phyloP scores from a whole-genome alignment of 2,888 invertebrate genomes.

The Phanerotoma sp. region DNA sequence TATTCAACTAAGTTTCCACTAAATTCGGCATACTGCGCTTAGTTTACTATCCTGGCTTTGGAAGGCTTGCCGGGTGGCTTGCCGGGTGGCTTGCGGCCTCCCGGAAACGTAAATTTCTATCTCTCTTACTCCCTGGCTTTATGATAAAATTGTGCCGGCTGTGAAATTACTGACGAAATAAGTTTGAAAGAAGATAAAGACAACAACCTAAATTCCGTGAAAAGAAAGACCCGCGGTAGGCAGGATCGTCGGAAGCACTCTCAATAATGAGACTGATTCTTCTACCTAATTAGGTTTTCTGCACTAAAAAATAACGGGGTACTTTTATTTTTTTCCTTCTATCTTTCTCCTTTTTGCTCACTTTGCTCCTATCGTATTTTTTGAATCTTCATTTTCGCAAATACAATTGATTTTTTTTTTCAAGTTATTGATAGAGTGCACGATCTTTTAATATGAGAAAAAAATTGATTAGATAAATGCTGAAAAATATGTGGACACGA shows the following conservation, averaged over 20 bases:
- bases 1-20: conserved; percentile 51
- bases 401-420: no score
- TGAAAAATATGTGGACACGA: no score
- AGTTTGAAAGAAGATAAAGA: not conserved
- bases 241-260: conserved; percentile 1
- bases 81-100: conserved; percentile 10
- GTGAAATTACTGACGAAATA: conserved; percentile 1
- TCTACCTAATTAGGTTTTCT: not conserved
- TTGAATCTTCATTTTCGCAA: no score
- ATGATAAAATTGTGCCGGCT: conserved; percentile 12
- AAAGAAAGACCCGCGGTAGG: not conserved
- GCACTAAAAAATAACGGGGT: not conserved
- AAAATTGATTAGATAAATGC: no score
- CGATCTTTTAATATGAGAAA: no score
- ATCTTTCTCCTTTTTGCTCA: no score
- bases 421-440: no score
- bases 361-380: no score
- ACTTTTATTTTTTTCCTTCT: no score
- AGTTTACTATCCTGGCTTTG: conserved; percentile 27
- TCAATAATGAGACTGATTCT: conserved; percentile 1
- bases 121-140: not conserved
- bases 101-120: conserved; percentile 10
- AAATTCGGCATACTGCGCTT: conserved; percentile 45
- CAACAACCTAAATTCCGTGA: not conserved
- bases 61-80: conserved; percentile 2